These are phyloP conservation scores for Acrossocheilus wenchowensis DNA, from an alignment of 2,797 vertebrate genomes.

Conservation along the genomic window DNA sequence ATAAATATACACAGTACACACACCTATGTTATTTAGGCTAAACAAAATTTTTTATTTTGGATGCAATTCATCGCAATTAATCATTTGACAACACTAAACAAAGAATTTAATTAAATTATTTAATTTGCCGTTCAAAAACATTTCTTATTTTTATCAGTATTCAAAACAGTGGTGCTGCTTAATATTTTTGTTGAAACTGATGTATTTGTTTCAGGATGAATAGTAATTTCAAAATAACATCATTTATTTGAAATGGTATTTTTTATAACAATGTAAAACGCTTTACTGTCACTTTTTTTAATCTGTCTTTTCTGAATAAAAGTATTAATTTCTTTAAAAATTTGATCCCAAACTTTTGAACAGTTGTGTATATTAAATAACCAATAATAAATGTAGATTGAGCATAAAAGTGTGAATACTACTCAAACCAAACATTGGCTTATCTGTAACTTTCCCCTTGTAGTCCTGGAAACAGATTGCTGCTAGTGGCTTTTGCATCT, in stretches of 20 bases:
- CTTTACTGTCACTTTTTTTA: background rate
- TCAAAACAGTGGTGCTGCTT: background rate
- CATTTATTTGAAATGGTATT: background rate
- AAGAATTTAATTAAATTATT: background rate
- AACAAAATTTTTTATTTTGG: too few relatives aligned
- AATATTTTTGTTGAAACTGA: background rate
- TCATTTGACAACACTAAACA: too few relatives aligned
- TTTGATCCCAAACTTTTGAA: background rate
- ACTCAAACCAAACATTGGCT: background rate
- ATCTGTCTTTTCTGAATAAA: background rate
- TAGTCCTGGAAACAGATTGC: background rate
- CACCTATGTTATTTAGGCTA: too few relatives aligned
- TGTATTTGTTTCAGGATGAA: background rate
- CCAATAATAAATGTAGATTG: too few relatives aligned
- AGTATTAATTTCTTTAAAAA: background rate
- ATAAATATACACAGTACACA: too few relatives aligned
- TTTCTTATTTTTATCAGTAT: too few relatives aligned
- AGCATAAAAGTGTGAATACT: background rate
- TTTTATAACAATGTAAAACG: background rate
- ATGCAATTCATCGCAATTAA: too few relatives aligned
- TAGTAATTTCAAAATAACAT: background rate
- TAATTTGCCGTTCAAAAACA: background rate
- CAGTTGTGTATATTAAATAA: background rate
- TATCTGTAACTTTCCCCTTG: background rate
- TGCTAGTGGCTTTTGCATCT: slow-evolving; percentile 25